Base-by-base conservation (phyloP, 2,888 invertebrate species). In the Tribolium freemani region DNA sequence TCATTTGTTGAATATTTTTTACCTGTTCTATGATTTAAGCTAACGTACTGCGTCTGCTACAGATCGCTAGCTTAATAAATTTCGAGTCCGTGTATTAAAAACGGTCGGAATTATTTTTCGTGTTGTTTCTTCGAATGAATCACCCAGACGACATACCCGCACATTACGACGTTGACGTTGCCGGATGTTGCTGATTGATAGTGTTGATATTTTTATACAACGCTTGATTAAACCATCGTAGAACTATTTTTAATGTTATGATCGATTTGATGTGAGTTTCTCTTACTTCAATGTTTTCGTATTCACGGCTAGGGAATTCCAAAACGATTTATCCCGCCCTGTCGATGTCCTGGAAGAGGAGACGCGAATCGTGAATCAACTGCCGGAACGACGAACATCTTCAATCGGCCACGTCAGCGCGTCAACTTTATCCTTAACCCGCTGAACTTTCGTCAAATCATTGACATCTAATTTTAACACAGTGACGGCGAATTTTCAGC, bases 301-400 rank as follows among this genome's bases (percentile, higher is more conserved):
- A 78, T 78, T 76, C 77, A 75, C 71, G 74, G 67, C 67, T 73
- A 74, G 71, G 73, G 75, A 76, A 77, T 74, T 76, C 76, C 75
- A 73, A 68, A 71, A 73, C 78, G 76, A 78, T 76, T 75, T 75
- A 77, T 78, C 75, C 77, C 75, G 74, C 75, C 75, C 75, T 76
- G 75, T 76, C 78, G 74, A 76, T 75, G 78, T 75, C 74, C 70
- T 72, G 71, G 71, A 70, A 69, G 56, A 74, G 71, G 58, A 57
- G 71, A 71, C 60, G 60, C 60, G 71, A 53, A 66, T 67, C 51
- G 71, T 53, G 71, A 53, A 66, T 67, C 51, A 64, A 71, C 58
- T 58, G 64, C 60, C 71, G 66, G 71, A 67, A 71, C 71, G 61
- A 38, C 64, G 70, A 67, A 71, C 71, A 71, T 71, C 67, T 66